These are phyloP conservation scores for Phrynocephalus versicolor DNA, from an alignment of 2,113 vertebrate species.

Conservation along the genomic window DNA sequence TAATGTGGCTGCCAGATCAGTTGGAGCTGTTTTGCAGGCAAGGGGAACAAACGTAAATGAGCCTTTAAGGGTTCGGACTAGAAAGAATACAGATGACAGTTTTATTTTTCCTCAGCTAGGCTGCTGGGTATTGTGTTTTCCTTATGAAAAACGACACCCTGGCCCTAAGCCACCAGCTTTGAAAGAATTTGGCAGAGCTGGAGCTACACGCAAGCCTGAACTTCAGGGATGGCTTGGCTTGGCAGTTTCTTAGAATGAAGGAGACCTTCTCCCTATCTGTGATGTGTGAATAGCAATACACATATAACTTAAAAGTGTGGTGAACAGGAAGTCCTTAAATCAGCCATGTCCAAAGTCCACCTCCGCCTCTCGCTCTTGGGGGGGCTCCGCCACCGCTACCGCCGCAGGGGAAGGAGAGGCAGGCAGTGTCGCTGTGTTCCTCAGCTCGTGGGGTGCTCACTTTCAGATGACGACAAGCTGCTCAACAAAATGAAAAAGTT, in stretches of 20 bases:
- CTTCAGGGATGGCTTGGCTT: conserved; percentile 49
- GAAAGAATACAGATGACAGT: conserved; percentile 62
- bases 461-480: too few species aligned
- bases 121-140: conserved; percentile 65
- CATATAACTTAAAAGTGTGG: not conserved
- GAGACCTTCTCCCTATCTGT: not conserved
- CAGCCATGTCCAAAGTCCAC: too few species aligned
- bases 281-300: not conserved
- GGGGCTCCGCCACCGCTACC: too few species aligned
- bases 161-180: conserved; percentile 64
- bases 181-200: conserved; percentile 58
- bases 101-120: conserved; percentile 69
- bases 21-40: conserved; percentile 21
- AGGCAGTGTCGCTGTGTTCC: too few species aligned
- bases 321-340: not conserved
- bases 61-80: conserved; percentile 37
- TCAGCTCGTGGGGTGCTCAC: too few species aligned
- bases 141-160: conserved; percentile 67
- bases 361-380: too few species aligned
- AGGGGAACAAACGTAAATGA: conserved; percentile 49
- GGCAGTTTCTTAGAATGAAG: conserved; percentile 42
- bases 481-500: too few species aligned
- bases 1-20: conserved; percentile 52
- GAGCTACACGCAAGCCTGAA: conserved; percentile 51
- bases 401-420: too few species aligned